A percentile compares a stretch with the other conserved stretches of the same genome.
Conservation (phyloP, 1,140 invertebrate species). For the Eubasilissa regina region DNA sequence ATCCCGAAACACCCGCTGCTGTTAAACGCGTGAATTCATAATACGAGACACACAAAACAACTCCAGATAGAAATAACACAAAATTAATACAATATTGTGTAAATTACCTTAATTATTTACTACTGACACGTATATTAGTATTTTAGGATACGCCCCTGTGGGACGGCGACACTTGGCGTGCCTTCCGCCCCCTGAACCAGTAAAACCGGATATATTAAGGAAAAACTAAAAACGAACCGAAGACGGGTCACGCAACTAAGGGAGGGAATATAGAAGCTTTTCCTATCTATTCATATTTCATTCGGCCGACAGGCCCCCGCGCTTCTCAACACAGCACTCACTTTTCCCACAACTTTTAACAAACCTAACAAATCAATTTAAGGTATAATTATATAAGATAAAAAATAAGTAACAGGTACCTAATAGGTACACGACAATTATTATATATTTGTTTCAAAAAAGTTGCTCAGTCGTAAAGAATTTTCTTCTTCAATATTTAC, state of each 20-base stretch:
- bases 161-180: conserved; percentile 32
- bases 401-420: no score
- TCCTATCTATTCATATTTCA: conserved; percentile 30
- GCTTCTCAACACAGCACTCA: background rate
- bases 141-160: conserved; percentile 24
- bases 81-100: no score
- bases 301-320: background rate
- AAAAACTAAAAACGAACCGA: conserved; percentile 19
- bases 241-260: conserved; percentile 21
- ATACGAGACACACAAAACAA: no score
- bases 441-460: no score
- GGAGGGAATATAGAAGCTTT: background rate
- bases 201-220: conserved; percentile 18
- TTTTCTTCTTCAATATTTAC: no score
- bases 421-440: no score
- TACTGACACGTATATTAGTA: background rate
- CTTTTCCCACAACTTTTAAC: background rate
- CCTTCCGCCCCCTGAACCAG: background rate
- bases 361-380: no score
- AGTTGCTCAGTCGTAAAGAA: no score
- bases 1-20: background rate
- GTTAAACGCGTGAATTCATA: background rate
- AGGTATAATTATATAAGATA: no score
- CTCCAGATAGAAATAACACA: no score
- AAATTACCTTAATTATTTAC: no score